A percentile compares a stretch with the other conserved stretches of the same genome.
These are phyloP conservation scores for Oryzias sinensis DNA, from an alignment of 2,797 vertebrate species.

Conservation along the genomic window DNA sequence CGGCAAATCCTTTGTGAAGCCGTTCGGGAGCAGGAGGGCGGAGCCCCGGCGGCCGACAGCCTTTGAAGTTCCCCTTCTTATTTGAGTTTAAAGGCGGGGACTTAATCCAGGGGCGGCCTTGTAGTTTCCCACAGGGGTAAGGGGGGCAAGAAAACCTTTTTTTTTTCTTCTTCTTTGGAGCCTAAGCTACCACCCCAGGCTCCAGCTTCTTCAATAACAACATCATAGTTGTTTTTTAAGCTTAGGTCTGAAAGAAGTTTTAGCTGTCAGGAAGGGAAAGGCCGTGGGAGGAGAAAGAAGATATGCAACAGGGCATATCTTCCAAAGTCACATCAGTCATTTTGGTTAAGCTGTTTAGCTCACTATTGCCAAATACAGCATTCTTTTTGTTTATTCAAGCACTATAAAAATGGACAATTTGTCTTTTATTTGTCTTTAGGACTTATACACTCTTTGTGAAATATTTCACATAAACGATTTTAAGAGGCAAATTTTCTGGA, in stretches of 20 bases:
- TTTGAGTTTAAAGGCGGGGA: slow-evolving; percentile 76
- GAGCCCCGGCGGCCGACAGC: slow-evolving; percentile 67
- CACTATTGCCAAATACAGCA: not conserved
- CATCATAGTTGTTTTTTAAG: slow-evolving; percentile 64
- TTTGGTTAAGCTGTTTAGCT: slow-evolving; percentile 40
- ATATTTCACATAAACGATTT: too few relatives aligned
- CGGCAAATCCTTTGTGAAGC: slow-evolving; percentile 81
- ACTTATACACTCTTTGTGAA: not conserved
- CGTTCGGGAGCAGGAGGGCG: slow-evolving; percentile 71
- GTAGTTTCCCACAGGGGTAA: slow-evolving; percentile 72
- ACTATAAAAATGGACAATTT: slow-evolving; percentile 5
- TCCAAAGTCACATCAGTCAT: slow-evolving; percentile 49
- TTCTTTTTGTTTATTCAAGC: slow-evolving; percentile 24
- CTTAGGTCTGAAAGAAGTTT: slow-evolving; percentile 58
- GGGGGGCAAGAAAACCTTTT: slow-evolving; percentile 66
- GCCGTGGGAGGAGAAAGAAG: slow-evolving; percentile 54
- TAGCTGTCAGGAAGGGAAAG: slow-evolving; percentile 57
- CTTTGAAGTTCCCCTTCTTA: slow-evolving; percentile 75
- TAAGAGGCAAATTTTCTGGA: too few relatives aligned
- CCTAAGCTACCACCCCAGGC: slow-evolving; percentile 60
- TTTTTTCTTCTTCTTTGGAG: slow-evolving; percentile 51
- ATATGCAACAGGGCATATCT: slow-evolving; percentile 52
- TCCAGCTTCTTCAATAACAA: slow-evolving; percentile 57
- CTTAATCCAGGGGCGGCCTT: slow-evolving; percentile 76
- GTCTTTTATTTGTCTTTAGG: slow-evolving; percentile 9